These are phyloP conservation scores for Gallinago nigripennis DNA, from an alignment of 2,797 vertebrate genomes.

Conservation along the genomic window DNA sequence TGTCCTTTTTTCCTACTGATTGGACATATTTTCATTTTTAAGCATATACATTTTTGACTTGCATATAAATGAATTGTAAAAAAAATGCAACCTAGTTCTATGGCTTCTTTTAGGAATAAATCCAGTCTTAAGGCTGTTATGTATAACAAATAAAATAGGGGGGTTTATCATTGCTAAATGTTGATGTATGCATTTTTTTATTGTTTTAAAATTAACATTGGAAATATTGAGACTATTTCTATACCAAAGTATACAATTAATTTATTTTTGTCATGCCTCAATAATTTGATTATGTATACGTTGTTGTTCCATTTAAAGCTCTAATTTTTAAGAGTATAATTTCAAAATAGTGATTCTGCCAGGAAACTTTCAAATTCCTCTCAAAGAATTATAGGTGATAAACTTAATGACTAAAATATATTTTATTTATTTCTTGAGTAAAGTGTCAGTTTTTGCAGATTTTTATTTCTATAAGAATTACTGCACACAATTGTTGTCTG, in stretches of 20 bases:
- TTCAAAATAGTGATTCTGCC: slow-evolving; percentile 9
- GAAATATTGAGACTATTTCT: slow-evolving; percentile 36
- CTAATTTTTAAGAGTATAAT: slow-evolving; percentile 13
- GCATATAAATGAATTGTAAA: not conserved
- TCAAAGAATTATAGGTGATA: not conserved
- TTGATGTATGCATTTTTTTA: slow-evolving; percentile 13
- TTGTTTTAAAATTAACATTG: slow-evolving; percentile 30
- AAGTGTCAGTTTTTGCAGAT: not conserved
- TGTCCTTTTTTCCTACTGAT: not conserved
- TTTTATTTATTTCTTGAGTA: not conserved
- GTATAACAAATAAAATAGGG: slow-evolving; percentile 4
- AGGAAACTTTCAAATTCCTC: slow-evolving; percentile 8
- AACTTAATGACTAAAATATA: not conserved
- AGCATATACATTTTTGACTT: not conserved
- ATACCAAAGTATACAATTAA: slow-evolving; percentile 19
- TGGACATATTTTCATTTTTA: not conserved
- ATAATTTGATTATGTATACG: slow-evolving; percentile 37
- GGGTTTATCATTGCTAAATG: slow-evolving; percentile 6
- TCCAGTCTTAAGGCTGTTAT: not conserved
- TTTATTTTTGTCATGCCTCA: slow-evolving; percentile 36
- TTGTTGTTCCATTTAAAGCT: slow-evolving; percentile 52
- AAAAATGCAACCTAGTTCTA: not conserved
- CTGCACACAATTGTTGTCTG: not conserved
- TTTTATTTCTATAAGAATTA: slow-evolving; percentile 3
- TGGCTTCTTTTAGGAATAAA: slow-evolving; percentile 8